These are phyloP conservation scores for Xiphophorus birchmanni DNA, from an alignment of 2,797 vertebrate species.

Conservation along the genomic window DNA sequence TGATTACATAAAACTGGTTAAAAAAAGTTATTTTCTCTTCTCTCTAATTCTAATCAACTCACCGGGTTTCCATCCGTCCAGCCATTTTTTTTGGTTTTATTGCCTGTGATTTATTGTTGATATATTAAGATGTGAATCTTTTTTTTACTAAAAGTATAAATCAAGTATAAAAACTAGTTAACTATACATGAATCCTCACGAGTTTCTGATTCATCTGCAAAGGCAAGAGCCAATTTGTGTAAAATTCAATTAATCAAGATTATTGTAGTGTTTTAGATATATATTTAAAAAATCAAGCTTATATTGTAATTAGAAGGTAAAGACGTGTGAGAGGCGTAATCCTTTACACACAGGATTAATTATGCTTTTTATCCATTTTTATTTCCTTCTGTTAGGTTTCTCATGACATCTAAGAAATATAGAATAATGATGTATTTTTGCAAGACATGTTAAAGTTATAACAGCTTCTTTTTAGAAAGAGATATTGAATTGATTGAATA, in stretches of 20 bases:
- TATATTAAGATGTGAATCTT: background rate
- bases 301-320: background rate
- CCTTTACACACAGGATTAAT: background rate
- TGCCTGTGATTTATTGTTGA: background rate
- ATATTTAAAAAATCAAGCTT: background rate
- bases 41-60: background rate
- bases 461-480: background rate
- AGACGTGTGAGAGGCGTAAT: background rate
- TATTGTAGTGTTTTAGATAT: background rate
- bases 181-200: background rate
- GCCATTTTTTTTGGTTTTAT: background rate
- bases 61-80: background rate
- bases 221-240: background rate
- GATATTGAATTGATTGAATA: background rate
- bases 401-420: background rate
- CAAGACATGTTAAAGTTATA: background rate
- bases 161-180: background rate
- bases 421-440: background rate
- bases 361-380: background rate
- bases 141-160: background rate
- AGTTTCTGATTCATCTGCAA: constrained; percentile 1
- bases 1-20: constrained; percentile 1
- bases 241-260: background rate
- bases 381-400: background rate
- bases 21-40: background rate